phyloP scores from a whole-genome alignment of 2,888 invertebrate genomes.

The Epicampocera succincta region DNA sequence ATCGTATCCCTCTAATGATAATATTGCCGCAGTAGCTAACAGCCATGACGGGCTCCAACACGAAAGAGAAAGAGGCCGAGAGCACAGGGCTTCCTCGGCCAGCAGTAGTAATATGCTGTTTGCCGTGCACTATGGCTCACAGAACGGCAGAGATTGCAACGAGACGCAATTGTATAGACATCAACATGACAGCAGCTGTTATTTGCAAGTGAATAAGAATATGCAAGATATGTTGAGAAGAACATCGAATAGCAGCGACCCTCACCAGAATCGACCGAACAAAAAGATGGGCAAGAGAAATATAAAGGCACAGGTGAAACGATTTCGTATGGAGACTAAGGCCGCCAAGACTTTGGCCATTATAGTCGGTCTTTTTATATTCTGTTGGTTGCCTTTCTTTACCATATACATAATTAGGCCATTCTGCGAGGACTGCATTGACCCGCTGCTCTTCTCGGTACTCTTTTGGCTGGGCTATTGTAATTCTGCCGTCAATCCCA shows the following conservation, averaged over 20 bases:
- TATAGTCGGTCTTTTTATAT: slow-evolving; percentile 97
- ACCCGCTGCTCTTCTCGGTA: slow-evolving; percentile 92
- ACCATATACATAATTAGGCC: slow-evolving; percentile 95
- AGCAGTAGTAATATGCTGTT: slow-evolving; percentile 73
- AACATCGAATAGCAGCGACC: slow-evolving; percentile 77
- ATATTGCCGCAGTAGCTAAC: slow-evolving; percentile 82
- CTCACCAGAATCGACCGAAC: slow-evolving; percentile 79
- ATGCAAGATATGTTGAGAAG: slow-evolving; percentile 80
- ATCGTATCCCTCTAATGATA: slow-evolving; percentile 91
- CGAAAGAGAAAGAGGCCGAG: slow-evolving; percentile 71
- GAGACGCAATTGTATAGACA: slow-evolving; percentile 82
- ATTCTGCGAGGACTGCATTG: slow-evolving; percentile 92
- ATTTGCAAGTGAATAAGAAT: slow-evolving; percentile 83
- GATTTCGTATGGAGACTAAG: slow-evolving; percentile 97
- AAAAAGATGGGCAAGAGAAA: slow-evolving; percentile 93
- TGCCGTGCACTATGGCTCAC: slow-evolving; percentile 87
- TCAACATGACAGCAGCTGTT: slow-evolving; percentile 82
- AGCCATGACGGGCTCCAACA: slow-evolving; percentile 57
- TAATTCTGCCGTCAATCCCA: slow-evolving; percentile 97
- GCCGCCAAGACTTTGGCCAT: slow-evolving; percentile 98
- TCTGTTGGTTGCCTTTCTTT: slow-evolving; percentile 98
- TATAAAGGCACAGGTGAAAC: slow-evolving; percentile 94
- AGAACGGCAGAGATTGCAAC: slow-evolving; percentile 85
- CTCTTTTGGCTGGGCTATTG: slow-evolving; percentile 99
- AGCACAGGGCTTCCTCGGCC: slow-evolving; percentile 82